A percentile compares a stretch with the other conserved stretches of the same genome.
phyloP scores from a whole-genome alignment of 2,888 invertebrate species.

The Drosophila cracens region DNA sequence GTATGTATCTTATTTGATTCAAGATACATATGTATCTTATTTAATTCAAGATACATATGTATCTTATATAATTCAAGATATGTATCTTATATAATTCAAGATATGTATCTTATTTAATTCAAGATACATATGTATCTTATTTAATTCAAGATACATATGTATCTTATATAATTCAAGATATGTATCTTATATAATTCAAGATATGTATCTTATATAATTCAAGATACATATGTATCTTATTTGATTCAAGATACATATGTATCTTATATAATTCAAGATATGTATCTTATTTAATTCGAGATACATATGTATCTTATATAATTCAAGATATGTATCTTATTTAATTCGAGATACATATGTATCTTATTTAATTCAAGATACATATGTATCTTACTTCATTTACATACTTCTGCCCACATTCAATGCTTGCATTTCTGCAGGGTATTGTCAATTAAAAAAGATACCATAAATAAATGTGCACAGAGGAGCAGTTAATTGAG shows the following conservation, averaged over 20 bases:
- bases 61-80: not conserved
- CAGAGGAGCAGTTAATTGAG: conserved; percentile 47
- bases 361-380: not conserved
- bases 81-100: not conserved
- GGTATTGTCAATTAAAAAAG: not conserved
- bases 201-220: not conserved
- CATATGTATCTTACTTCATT: not conserved
- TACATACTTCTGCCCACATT: not conserved
- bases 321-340: not conserved
- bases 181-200: no score
- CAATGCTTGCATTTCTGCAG: not conserved
- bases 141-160: not conserved
- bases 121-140: no score
- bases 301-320: no score
- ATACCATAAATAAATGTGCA: conserved; percentile 11
- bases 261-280: not conserved
- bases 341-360: not conserved
- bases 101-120: not conserved
- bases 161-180: not conserved
- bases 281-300: not conserved
- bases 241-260: no score
- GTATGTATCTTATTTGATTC: not conserved
- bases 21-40: no score
- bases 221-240: no score
- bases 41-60: not conserved